A percentile compares a stretch with the other conserved stretches of the same genome.
These are phyloP conservation scores for Theocolax elegans DNA, from an alignment of 1,140 invertebrate species.

Conservation along the genomic window DNA sequence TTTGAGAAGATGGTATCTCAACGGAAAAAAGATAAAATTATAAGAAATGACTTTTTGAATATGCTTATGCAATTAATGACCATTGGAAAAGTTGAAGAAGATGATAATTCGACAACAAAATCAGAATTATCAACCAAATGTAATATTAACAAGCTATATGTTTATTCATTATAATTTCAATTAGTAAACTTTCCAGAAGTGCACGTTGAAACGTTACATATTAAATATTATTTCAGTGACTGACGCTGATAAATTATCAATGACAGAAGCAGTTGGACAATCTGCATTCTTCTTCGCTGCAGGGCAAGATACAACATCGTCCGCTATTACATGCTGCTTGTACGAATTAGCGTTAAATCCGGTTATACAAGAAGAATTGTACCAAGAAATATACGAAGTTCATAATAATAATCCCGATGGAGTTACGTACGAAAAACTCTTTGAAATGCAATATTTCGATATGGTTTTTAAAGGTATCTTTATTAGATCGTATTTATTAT, in stretches of 20 bases:
- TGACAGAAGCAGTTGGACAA: constrained; percentile 42
- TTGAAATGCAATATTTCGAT: constrained; percentile 64
- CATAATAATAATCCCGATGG: constrained; percentile 34
- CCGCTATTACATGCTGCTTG: constrained; percentile 42
- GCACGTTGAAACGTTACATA: neutral
- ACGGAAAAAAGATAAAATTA: constrained; percentile 49
- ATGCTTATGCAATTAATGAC: constrained; percentile 52
- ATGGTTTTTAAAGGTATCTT: constrained; percentile 47
- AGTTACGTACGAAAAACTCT: constrained; percentile 57
- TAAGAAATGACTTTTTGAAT: constrained; percentile 57
- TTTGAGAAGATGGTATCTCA: constrained; percentile 48
- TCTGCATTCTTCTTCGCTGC: constrained; percentile 48
- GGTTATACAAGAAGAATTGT: constrained; percentile 54
- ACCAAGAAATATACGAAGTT: constrained; percentile 52
- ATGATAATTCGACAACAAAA: neutral
- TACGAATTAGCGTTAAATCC: constrained; percentile 51
- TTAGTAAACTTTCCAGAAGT: neutral
- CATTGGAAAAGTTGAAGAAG: constrained; percentile 25
- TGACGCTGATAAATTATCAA: constrained; percentile 35
- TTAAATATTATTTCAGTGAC: neutral
- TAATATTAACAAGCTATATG: neutral
- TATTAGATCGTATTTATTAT: neutral
- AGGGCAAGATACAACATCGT: constrained; percentile 50
- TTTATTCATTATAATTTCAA: neutral
- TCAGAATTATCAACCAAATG: too few species aligned